These are phyloP conservation scores for Oryzias woworae DNA, from an alignment of 2,113 vertebrate genomes.

Conservation along the genomic window DNA sequence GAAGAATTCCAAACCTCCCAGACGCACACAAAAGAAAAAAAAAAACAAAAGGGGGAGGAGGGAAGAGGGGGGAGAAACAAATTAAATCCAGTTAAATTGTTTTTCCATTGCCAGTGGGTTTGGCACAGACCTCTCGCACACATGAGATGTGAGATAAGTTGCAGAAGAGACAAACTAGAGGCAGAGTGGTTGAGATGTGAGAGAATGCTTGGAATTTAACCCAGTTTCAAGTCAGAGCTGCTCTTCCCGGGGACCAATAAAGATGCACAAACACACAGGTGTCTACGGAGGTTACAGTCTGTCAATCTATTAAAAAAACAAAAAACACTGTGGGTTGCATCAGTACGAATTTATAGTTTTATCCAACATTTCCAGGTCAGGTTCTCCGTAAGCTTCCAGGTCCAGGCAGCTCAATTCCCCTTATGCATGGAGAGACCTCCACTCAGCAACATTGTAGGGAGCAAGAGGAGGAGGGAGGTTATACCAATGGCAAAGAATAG, in stretches of 20 bases:
- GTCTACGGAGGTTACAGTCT: too few species aligned
- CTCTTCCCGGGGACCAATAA: conserved; percentile 5
- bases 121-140: conserved; percentile 60
- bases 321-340: conserved; percentile 30
- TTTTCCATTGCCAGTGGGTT: conserved; percentile 79
- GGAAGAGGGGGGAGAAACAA: conserved; percentile 45
- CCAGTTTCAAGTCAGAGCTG: conserved; percentile 56
- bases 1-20: conserved; percentile 61
- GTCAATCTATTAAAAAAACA: not conserved
- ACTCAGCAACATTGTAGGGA: conserved; percentile 29
- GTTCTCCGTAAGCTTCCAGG: conserved; percentile 27
- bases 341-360: conserved; percentile 9
- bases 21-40: conserved; percentile 51
- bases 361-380: conserved; percentile 68
- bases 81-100: conserved; percentile 79
- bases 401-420: conserved; percentile 18
- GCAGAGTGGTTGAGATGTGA: conserved; percentile 43
- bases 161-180: conserved; percentile 49
- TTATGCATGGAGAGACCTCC: conserved; percentile 34
- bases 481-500: conserved; percentile 44
- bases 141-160: conserved; percentile 67
- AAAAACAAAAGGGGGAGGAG: conserved; percentile 39
- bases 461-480: not conserved
- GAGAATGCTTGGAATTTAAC: conserved; percentile 72
- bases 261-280: too few species aligned